Conservation (phyloP, 2,888 invertebrate species). For the Ctena decussata region DNA sequence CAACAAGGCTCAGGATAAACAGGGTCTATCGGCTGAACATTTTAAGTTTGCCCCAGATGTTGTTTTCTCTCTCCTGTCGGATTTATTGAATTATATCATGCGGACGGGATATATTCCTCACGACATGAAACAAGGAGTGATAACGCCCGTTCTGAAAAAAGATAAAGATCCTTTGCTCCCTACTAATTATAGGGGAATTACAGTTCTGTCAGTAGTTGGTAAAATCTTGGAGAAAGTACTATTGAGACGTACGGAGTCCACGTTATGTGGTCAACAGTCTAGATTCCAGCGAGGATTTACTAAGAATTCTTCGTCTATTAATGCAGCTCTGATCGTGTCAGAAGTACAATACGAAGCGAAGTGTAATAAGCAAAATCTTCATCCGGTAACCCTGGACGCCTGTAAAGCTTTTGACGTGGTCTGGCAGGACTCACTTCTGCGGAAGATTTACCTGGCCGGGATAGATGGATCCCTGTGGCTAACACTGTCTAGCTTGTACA, state of each 20-base stretch:
- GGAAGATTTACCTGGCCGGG: too few species aligned
- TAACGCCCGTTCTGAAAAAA: neutral
- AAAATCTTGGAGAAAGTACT: neutral
- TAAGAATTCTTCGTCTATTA: neutral
- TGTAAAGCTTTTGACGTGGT: too few species aligned
- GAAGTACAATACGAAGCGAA: too few species aligned
- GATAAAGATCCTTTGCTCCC: neutral
- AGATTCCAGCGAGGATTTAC: neutral
- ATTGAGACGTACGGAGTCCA: neutral
- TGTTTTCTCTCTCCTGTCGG: neutral
- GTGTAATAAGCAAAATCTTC: too few species aligned
- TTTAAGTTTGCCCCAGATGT: neutral
- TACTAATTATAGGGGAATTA: neutral
- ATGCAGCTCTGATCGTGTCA: too few species aligned
- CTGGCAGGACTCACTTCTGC: too few species aligned
- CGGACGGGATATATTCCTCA: neutral
- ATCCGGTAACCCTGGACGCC: too few species aligned
- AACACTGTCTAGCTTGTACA: too few species aligned
- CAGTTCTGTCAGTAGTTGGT: neutral
- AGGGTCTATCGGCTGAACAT: neutral
- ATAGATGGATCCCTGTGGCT: too few species aligned
- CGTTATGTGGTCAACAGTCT: neutral
- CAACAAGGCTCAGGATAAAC: neutral
- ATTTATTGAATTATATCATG: neutral
- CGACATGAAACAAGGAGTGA: neutral